These are phyloP conservation scores for Stenchaetothrips biformis DNA, from an alignment of 2,888 invertebrate species.

Conservation along the genomic window DNA sequence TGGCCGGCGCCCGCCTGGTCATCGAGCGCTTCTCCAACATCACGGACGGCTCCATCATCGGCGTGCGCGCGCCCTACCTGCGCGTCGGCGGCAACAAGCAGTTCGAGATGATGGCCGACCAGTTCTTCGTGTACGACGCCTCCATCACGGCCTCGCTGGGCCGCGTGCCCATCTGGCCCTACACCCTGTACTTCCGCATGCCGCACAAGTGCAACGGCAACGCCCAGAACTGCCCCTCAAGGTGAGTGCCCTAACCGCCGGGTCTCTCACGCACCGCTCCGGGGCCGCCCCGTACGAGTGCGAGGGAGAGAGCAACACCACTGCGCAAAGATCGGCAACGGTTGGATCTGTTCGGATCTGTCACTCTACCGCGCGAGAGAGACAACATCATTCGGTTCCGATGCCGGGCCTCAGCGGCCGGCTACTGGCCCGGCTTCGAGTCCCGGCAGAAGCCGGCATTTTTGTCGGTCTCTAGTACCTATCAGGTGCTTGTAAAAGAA, in stretches of 20 bases:
- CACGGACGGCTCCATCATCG: constrained; percentile 85
- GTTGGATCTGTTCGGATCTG: no score
- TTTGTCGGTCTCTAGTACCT: no score
- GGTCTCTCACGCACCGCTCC: not conserved
- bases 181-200: constrained; percentile 94
- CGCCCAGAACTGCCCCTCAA: constrained; percentile 84
- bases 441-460: no score
- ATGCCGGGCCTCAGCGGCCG: no score
- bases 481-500: no score
- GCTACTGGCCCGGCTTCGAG: no score
- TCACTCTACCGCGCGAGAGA: no score
- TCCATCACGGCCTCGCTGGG: constrained; percentile 86
- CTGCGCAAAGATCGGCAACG: no score
- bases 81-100: constrained; percentile 90
- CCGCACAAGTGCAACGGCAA: constrained; percentile 93
- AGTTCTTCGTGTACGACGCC: constrained; percentile 90
- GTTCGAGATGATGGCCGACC: constrained; percentile 95
- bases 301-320: constrained; percentile 34
- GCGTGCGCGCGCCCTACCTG: constrained; percentile 80
- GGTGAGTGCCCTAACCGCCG: constrained; percentile 43
- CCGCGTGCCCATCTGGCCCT: constrained; percentile 93
- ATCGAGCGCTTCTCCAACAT: constrained; percentile 86
- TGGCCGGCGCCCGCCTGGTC: constrained; percentile 85
- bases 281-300: no score
- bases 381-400: no score